These are phyloP conservation scores for Callitettix versicolor DNA, from an alignment of 1,140 invertebrate species.

Conservation along the genomic window DNA sequence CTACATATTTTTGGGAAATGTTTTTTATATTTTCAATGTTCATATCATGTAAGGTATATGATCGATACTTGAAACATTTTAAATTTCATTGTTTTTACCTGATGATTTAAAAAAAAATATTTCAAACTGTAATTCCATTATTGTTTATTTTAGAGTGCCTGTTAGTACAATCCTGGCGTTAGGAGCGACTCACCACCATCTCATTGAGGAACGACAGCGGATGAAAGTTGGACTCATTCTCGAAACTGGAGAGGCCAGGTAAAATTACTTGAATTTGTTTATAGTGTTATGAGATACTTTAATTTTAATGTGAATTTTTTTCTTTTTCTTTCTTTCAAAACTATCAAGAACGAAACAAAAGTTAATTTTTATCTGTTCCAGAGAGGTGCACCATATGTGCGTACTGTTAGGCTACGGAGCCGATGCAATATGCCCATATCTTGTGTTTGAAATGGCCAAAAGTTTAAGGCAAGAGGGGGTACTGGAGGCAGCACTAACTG, in stretches of 20 bases:
- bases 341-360: too few species aligned
- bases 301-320: too few species aligned
- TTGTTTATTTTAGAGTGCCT: constrained; percentile 46
- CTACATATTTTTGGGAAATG: too few species aligned
- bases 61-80: too few species aligned
- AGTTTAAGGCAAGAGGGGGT: constrained; percentile 72
- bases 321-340: too few species aligned
- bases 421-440: constrained; percentile 93
- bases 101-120: too few species aligned
- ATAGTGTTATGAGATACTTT: too few species aligned
- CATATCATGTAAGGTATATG: too few species aligned
- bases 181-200: constrained; percentile 88
- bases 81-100: too few species aligned
- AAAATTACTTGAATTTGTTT: too few species aligned
- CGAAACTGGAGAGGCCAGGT: constrained; percentile 87
- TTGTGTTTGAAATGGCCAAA: constrained; percentile 87
- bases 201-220: constrained; percentile 88
- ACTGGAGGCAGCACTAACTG: constrained; percentile 59
- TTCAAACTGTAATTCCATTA: too few species aligned
- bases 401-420: constrained; percentile 93
- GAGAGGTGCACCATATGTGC: constrained; percentile 94
- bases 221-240: constrained; percentile 93
- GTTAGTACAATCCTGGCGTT: constrained; percentile 78
- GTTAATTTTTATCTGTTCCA: constrained; percentile 29
- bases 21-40: too few species aligned